Base-by-base conservation (phyloP, 2,797 vertebrate genomes). In the Crocidura indochinensis region DNA sequence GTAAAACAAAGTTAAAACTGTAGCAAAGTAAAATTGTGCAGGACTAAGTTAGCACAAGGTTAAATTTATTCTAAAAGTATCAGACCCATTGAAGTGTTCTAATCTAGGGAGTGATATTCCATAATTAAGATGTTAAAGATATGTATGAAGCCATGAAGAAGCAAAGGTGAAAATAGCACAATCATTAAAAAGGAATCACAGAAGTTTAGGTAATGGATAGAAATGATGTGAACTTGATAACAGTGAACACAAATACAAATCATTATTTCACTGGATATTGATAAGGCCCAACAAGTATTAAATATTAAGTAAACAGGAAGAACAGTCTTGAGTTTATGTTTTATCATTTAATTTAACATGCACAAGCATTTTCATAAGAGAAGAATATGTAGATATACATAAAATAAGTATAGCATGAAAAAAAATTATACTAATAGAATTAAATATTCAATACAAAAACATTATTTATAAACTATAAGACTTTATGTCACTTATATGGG, bases 101-200 rank as follows among this genome's bases (percentile, higher is more conserved):
- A 51, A 29, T n/a, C 17, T 31, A 76, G 15, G 24, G 10, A 90
- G 19, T 49, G 1, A 38, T 27, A 10, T 56, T 46, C 14, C 26
- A 17, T 67, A 15, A 69, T 64, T 69, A 47, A 71, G 8, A 84
- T 73, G 47, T 68, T 29, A 73, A 92, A 87, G 22, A 94, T 86
- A 84, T 47, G 64, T 27, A 6, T 65, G 11, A 19, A 65, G 24
- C 8, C 19, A 27, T 65, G 64, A 24, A 65, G 10, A 65, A 11
- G 27, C 64, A 77, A 80, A 29, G 56, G n/a, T 27, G 26, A 84
- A 82, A 78, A 14, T 3, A 31, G 20, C 3, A 1, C 17, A 8
- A 24, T 14, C 26, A 49, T 22, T 79, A 73, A 26, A 0, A 20
- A 2, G 64, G 20, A 31, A 60, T 27, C 64, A 6, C 2, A 84